Evolutionary conservation across 2,888 invertebrate genomes (phyloP).

Genomic region (Rhingia rostrata): DNA sequence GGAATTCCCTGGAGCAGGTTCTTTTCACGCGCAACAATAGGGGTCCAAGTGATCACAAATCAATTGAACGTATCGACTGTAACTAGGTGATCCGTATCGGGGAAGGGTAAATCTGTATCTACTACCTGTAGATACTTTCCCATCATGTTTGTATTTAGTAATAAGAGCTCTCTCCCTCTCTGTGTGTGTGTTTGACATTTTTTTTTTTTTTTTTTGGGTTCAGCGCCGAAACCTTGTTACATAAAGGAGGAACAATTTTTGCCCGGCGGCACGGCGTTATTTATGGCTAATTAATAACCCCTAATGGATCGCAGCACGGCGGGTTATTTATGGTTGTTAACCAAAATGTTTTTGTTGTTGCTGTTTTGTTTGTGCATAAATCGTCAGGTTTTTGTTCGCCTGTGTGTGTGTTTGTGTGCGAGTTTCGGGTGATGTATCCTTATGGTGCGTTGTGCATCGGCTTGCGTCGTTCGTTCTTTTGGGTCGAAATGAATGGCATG

Average conservation of each 20-base stretch:
- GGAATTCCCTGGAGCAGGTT: conserved; percentile 66
- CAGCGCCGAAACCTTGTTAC: not conserved
- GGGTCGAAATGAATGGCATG: conserved; percentile 47
- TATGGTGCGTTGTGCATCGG: conserved; percentile 18
- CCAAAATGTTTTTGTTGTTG: conserved; percentile 71
- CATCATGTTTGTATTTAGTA: not conserved
- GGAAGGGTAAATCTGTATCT: not conserved
- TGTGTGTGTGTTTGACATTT: not conserved
- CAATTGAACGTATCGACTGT: conserved; percentile 7
- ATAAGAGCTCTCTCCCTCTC: no score
- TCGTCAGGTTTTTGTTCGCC: conserved; percentile 59
- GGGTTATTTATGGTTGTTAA: conserved; percentile 69
- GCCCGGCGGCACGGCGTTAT: conserved; percentile 52
- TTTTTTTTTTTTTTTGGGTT: not conserved
- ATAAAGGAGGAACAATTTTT: conserved; percentile 11
- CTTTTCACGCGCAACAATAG: conserved; percentile 9
- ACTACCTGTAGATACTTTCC: not conserved
- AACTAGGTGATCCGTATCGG: not conserved
- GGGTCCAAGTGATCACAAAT: conserved; percentile 54
- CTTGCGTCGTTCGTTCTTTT: conserved; percentile 10
- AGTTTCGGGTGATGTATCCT: conserved; percentile 57
- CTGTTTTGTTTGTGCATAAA: conserved; percentile 70
- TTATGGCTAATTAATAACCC: conserved; percentile 73
- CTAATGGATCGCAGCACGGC: conserved; percentile 69
- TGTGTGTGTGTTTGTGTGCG: conserved; percentile 1